These are phyloP conservation scores for Hirtodrosophila histrioides DNA, from an alignment of 2,888 invertebrate species.

Conservation along the genomic window DNA sequence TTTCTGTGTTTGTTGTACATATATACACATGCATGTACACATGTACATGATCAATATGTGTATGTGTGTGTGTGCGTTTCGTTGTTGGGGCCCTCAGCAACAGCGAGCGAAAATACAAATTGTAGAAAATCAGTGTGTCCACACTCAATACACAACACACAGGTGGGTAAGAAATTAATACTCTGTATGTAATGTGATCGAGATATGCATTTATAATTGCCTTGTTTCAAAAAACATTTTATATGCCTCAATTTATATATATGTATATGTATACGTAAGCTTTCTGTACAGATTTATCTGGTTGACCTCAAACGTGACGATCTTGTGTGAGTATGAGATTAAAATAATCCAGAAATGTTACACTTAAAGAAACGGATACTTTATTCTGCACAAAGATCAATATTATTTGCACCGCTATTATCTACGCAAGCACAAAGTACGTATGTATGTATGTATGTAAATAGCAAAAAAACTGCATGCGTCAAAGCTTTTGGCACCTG, in stretches of 20 bases:
- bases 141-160: conserved; percentile 33
- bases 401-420: not conserved
- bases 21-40: conserved; percentile 13
- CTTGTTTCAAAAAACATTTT: conserved; percentile 20
- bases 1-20: conserved; percentile 30
- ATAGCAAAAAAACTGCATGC: conserved; percentile 16
- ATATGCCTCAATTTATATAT: not conserved
- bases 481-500: conserved; percentile 43
- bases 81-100: conserved; percentile 59
- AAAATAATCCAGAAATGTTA: not conserved
- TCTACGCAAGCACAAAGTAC: conserved; percentile 37
- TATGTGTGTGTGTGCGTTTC: conserved; percentile 17
- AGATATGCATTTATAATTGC: conserved; percentile 36
- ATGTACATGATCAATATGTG: not conserved
- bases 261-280: conserved; percentile 1
- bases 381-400: not conserved
- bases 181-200: conserved; percentile 19
- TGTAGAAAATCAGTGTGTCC: conserved; percentile 54
- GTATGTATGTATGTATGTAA: not conserved
- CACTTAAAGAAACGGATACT: conserved; percentile 1
- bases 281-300: conserved; percentile 13
- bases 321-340: conserved; percentile 11
- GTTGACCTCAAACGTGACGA: conserved; percentile 53
- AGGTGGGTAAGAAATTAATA: conserved; percentile 36
- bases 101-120: conserved; percentile 57